Conservation (phyloP, 1,140 invertebrate species). For the Drosophila kanapiae region DNA sequence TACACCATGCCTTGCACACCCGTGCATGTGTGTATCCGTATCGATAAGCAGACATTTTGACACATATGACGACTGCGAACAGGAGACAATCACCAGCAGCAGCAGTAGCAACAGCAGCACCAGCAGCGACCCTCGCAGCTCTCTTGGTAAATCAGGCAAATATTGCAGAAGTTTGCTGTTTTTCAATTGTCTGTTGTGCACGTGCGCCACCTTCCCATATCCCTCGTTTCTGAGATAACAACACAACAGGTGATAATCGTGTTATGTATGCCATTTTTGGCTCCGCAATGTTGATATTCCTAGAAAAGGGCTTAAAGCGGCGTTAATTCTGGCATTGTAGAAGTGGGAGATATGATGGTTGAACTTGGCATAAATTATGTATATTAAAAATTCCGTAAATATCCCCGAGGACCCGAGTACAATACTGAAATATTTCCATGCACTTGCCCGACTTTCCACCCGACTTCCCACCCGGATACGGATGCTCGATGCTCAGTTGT, state of each 20-base stretch:
- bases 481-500: conserved; percentile 23
- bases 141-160: conserved; percentile 27
- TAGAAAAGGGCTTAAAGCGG: neutral
- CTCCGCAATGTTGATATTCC: conserved; percentile 3
- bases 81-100: neutral
- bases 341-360: neutral
- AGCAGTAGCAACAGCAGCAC: too few species aligned
- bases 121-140: neutral
- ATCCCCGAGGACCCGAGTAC: conserved; percentile 28
- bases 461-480: neutral
- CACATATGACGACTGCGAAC: conserved; percentile 57
- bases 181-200: conserved; percentile 61
- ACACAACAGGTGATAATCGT: conserved; percentile 12
- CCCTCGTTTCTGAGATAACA: neutral
- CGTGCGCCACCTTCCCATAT: conserved; percentile 23
- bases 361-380: conserved; percentile 67
- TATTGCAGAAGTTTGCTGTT: conserved; percentile 42
- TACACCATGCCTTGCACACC: conserved; percentile 9
- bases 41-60: conserved; percentile 76
- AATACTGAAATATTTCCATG: conserved; percentile 74
- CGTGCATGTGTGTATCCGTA: conserved; percentile 15
- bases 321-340: conserved; percentile 12
- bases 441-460: conserved; percentile 47
- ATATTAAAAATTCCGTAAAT: conserved; percentile 82
- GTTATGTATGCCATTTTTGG: conserved; percentile 6